Evolutionary conservation across 1,140 invertebrate species (phyloP).

Genomic region (Oryctes rhinoceros): DNA sequence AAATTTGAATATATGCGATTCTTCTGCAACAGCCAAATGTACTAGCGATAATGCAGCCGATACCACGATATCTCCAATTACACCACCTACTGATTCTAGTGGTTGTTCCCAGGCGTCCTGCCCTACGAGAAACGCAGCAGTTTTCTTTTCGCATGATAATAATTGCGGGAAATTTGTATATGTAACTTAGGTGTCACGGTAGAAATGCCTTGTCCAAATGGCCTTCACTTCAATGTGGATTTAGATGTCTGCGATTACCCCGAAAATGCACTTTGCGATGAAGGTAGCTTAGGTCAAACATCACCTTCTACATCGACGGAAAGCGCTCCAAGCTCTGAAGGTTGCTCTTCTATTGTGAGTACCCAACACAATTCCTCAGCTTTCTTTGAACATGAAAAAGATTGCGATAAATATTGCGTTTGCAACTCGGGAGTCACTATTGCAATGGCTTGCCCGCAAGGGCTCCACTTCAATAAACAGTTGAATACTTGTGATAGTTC

Average conservation of each 20-base stretch:
- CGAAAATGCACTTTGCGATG: background rate
- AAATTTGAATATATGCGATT: background rate
- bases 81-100: background rate
- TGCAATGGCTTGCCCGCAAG: background rate
- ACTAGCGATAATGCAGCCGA: background rate
- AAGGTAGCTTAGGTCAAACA: too few species aligned
- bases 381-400: background rate
- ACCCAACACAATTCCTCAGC: background rate
- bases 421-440: background rate
- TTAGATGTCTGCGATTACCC: background rate
- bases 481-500: background rate
- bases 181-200: background rate
- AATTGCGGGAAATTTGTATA: background rate
- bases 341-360: background rate
- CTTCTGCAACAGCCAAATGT: background rate
- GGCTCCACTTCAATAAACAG: background rate
- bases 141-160: background rate
- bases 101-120: background rate
- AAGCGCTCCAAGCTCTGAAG: background rate
- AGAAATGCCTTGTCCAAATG: background rate
- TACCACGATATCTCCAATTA: background rate
- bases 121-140: background rate
- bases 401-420: slow-evolving; percentile 11
- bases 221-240: background rate
- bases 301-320: background rate